These are phyloP conservation scores for Ascaphus truei DNA, from an alignment of 2,113 vertebrate genomes.

Conservation along the genomic window DNA sequence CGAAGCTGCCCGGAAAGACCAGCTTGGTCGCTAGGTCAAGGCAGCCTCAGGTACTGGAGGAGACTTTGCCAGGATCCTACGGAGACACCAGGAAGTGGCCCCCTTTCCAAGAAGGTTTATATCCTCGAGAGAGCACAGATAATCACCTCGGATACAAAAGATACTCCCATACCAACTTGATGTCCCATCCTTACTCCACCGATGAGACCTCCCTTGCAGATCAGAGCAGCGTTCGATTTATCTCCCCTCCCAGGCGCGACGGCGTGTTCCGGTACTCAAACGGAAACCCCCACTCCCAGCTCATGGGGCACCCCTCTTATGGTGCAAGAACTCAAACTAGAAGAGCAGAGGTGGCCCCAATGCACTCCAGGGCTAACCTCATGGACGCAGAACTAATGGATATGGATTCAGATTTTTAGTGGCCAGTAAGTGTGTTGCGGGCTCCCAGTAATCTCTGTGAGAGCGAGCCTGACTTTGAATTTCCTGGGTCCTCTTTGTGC, in stretches of 20 bases:
- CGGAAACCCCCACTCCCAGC: slow-evolving; percentile 21
- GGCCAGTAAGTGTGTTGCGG: background rate
- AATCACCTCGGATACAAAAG: slow-evolving; percentile 34
- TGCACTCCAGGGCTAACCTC: slow-evolving; percentile 88
- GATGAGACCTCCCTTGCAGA: slow-evolving; percentile 46
- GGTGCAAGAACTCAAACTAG: slow-evolving; percentile 59
- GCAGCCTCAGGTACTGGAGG: slow-evolving; percentile 47
- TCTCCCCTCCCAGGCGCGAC: slow-evolving; percentile 45
- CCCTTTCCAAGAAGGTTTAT: slow-evolving; percentile 43
- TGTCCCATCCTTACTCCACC: slow-evolving; percentile 63
- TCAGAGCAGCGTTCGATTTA: background rate
- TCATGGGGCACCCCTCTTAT: slow-evolving; percentile 42
- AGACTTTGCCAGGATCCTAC: slow-evolving; percentile 58
- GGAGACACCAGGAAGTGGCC: slow-evolving; percentile 45
- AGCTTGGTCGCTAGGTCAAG: slow-evolving; percentile 70
- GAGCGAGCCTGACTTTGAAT: too few species aligned
- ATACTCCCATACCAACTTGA: slow-evolving; percentile 41
- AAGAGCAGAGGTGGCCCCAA: slow-evolving; percentile 63
- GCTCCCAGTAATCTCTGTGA: too few species aligned
- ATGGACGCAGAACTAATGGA: slow-evolving; percentile 90
- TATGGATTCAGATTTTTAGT: slow-evolving; percentile 82
- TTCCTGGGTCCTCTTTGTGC: too few species aligned
- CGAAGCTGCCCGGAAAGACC: slow-evolving; percentile 74
- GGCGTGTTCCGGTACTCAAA: slow-evolving; percentile 38
- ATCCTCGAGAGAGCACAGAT: slow-evolving; percentile 23